These are phyloP conservation scores for Orussus abietinus DNA, from an alignment of 1,140 invertebrate species.

Conservation along the genomic window DNA sequence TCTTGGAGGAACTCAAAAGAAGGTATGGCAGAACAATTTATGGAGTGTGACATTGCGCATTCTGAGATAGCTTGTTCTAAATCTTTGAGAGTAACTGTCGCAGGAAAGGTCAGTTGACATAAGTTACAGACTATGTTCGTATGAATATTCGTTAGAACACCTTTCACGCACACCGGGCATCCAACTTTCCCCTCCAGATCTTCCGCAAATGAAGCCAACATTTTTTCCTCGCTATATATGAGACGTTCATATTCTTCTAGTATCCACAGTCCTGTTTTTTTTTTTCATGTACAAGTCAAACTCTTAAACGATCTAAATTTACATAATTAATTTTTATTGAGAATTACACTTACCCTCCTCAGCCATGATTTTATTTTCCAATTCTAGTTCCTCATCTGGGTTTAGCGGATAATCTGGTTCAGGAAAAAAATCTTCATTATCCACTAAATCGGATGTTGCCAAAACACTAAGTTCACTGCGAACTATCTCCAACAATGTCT, in stretches of 20 bases:
- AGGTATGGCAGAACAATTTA: constrained; percentile 24
- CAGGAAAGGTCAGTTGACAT: constrained; percentile 32
- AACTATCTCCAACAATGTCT: constrained; percentile 28
- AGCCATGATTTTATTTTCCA: constrained; percentile 27
- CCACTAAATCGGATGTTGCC: constrained; percentile 16
- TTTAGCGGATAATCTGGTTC: constrained; percentile 15
- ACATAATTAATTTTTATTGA: neutral
- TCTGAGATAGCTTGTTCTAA: constrained; percentile 26
- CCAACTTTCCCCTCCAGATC: constrained; percentile 22
- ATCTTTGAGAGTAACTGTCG: constrained; percentile 20
- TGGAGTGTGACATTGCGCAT: constrained; percentile 27
- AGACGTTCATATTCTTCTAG: constrained; percentile 43
- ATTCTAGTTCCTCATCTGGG: constrained; percentile 25
- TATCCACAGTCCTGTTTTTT: constrained; percentile 43
- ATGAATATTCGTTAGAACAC: constrained; percentile 20
- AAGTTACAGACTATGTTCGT: constrained; percentile 25
- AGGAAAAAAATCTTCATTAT: constrained; percentile 3
- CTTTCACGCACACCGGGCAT: constrained; percentile 42
- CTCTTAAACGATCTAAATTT: neutral
- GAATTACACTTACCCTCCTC: constrained; percentile 28
- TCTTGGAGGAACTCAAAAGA: constrained; percentile 31
- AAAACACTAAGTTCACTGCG: constrained; percentile 31
- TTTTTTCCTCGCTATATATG: constrained; percentile 32
- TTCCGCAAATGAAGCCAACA: constrained; percentile 22
- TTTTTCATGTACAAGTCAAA: neutral